Evolutionary conservation across 2,113 vertebrate genomes (phyloP).

Genomic region (Marmota monax): DNA sequence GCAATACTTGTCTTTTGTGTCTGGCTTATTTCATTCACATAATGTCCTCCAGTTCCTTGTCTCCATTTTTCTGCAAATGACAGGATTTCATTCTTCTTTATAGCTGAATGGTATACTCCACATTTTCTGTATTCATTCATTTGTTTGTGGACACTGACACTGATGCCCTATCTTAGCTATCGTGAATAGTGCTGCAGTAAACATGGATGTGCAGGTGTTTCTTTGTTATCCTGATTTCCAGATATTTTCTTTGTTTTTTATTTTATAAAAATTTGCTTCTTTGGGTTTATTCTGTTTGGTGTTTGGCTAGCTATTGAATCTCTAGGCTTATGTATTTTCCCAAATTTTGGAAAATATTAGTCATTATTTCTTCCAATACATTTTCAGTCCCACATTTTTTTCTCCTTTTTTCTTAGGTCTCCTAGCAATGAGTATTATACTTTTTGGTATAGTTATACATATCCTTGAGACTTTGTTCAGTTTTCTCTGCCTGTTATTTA

Average conservation of each 20-base stretch:
- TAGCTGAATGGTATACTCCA: neutral
- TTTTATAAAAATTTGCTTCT: slow-evolving; percentile 49
- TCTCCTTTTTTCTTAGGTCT: neutral
- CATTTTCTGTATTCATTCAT: neutral
- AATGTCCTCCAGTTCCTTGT: neutral
- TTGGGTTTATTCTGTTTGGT: slow-evolving; percentile 23
- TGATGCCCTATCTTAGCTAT: neutral
- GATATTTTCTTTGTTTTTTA: neutral
- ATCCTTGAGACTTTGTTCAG: neutral
- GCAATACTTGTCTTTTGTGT: neutral
- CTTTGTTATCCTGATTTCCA: neutral
- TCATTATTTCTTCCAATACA: slow-evolving; percentile 1
- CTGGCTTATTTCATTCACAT: neutral
- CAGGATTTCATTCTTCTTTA: neutral
- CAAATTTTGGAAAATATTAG: slow-evolving; percentile 8
- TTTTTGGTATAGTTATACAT: neutral
- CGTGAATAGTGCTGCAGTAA: neutral
- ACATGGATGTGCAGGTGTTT: neutral
- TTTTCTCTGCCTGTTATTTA: neutral
- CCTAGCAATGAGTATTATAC: neutral
- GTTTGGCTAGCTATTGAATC: neutral
- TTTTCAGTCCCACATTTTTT: neutral
- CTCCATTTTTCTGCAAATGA: neutral
- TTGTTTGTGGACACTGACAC: neutral
- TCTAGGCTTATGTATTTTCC: neutral